Evolutionary conservation across 2,888 invertebrate genomes (phyloP).

Genomic region (Conomelus anceps): DNA sequence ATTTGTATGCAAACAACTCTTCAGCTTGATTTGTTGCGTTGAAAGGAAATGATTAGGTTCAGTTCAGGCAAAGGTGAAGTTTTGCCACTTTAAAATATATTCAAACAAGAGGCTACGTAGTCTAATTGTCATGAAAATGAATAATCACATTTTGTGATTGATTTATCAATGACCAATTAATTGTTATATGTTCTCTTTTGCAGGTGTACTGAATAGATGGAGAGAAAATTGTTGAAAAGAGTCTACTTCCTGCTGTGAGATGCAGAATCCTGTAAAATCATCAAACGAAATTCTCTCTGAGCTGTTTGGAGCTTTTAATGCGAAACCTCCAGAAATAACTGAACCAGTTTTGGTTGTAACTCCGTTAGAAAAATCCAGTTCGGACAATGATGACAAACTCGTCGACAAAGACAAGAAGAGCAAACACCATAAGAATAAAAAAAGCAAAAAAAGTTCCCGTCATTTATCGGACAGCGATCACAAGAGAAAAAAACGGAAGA

Average conservation of each 20-base stretch:
- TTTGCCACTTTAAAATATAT: no score
- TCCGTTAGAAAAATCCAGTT: neutral
- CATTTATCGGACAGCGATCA: slow-evolving; percentile 27
- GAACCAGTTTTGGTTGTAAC: neutral
- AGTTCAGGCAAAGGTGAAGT: no score
- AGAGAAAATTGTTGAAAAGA: neutral
- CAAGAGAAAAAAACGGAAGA: slow-evolving; percentile 39
- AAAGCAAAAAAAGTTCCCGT: slow-evolving; percentile 33
- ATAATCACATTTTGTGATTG: no score
- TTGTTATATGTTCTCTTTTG: no score
- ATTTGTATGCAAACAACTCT: no score
- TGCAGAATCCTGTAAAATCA: slow-evolving; percentile 49
- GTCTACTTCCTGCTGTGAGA: neutral
- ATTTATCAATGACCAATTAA: no score
- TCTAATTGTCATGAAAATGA: no score
- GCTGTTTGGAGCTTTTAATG: slow-evolving; percentile 70
- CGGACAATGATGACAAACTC: slow-evolving; percentile 6
- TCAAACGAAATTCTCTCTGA: slow-evolving; percentile 77
- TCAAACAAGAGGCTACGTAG: no score
- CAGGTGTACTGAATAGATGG: neutral
- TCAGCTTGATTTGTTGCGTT: no score
- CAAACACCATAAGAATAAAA: slow-evolving; percentile 13
- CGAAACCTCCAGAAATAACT: slow-evolving; percentile 51
- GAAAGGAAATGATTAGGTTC: no score
- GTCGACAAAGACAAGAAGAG: slow-evolving; percentile 17